These are phyloP conservation scores for Aporophyla lueneburgensis DNA, from an alignment of 2,888 invertebrate genomes.

Conservation along the genomic window DNA sequence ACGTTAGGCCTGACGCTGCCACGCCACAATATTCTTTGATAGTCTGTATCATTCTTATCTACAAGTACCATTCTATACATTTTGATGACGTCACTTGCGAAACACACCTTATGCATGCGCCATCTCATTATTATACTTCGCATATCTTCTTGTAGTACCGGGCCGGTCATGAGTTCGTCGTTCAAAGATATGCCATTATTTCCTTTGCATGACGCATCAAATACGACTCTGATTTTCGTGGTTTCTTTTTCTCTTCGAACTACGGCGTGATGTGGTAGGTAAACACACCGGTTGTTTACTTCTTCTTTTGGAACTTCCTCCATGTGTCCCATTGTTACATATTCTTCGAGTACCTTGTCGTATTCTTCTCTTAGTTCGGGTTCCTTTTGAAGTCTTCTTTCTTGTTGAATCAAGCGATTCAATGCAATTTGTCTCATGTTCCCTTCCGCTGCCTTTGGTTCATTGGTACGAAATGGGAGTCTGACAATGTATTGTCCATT, in stretches of 20 bases:
- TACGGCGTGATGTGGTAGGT: slow-evolving; percentile 25
- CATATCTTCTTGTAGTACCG: slow-evolving; percentile 22
- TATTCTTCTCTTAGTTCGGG: slow-evolving; percentile 49
- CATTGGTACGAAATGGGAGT: slow-evolving; percentile 17
- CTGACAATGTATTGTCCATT: slow-evolving; percentile 23
- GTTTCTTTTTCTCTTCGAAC: slow-evolving; percentile 22
- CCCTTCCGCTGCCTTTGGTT: slow-evolving; percentile 14
- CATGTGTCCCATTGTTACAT: slow-evolving; percentile 56
- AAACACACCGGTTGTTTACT: slow-evolving; percentile 19
- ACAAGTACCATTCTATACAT: slow-evolving; percentile 69
- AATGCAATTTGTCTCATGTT: slow-evolving; percentile 22
- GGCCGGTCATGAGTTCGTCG: slow-evolving; percentile 27
- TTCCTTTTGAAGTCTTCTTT: slow-evolving; percentile 42
- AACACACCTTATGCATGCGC: slow-evolving; percentile 15
- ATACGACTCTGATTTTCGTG: slow-evolving; percentile 18
- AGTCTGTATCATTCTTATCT: slow-evolving; percentile 14
- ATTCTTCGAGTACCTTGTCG: slow-evolving; percentile 60
- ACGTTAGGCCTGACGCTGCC: neutral
- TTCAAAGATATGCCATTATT: slow-evolving; percentile 22
- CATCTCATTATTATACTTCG: slow-evolving; percentile 19
- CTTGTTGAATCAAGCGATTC: slow-evolving; percentile 12
- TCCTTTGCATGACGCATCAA: slow-evolving; percentile 21
- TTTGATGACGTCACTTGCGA: slow-evolving; percentile 27
- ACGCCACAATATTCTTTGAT: slow-evolving; percentile 35
- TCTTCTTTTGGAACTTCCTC: slow-evolving; percentile 56